Conservation (phyloP, 2,888 invertebrate species). For the Tetanocera ferruginea region DNA sequence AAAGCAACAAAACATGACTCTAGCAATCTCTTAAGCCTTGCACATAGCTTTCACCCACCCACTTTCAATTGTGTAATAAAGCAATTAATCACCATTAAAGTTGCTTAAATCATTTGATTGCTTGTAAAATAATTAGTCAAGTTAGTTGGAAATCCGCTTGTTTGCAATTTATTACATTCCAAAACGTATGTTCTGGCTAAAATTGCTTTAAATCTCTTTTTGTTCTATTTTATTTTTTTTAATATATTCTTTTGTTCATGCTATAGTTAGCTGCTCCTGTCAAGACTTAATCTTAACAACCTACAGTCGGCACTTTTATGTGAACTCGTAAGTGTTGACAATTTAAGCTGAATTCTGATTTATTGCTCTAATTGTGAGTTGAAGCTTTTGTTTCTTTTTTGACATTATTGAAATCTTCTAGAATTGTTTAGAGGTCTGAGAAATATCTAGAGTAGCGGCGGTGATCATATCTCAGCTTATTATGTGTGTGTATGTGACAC, state of each 20-base stretch:
- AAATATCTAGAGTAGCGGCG: not conserved
- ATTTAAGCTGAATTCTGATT: constrained; percentile 12
- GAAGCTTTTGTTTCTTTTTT: not conserved
- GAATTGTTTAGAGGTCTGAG: constrained; percentile 5
- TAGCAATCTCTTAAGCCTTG: no score
- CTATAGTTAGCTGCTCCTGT: no score
- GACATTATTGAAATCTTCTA: constrained; percentile 21
- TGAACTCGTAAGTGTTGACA: not conserved
- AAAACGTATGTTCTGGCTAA: not conserved
- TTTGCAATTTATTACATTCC: not conserved
- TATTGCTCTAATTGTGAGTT: not conserved
- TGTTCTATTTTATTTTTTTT: no score
- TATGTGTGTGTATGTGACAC: not conserved
- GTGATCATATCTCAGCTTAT: not conserved
- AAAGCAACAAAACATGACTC: no score
- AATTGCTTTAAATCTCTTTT: not conserved
- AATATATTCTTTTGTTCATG: no score
- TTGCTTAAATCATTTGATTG: not conserved
- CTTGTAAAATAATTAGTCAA: constrained; percentile 1
- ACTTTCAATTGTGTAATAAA: no score
- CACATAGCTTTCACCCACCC: no score
- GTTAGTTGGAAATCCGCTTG: not conserved
- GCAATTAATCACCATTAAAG: no score
- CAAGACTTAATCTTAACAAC: not conserved
- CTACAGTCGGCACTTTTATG: not conserved